These are phyloP conservation scores for Eugnorisma glareosa DNA, from an alignment of 2,888 invertebrate genomes.

Conservation along the genomic window DNA sequence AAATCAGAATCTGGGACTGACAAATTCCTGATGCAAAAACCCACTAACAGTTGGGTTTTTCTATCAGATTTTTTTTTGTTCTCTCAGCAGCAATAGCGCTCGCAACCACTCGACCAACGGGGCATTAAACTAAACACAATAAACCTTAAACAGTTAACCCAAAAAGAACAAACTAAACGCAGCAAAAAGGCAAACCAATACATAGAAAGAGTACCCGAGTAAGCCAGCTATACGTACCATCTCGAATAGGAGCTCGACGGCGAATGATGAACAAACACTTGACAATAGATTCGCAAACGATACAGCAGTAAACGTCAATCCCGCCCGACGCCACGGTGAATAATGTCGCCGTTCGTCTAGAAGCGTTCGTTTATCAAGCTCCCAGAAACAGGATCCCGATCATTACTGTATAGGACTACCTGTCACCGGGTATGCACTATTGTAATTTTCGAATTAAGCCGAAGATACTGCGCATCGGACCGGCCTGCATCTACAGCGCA, in stretches of 20 bases:
- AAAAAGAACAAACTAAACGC: background rate
- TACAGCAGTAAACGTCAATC: constrained; percentile 48
- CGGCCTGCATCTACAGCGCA: constrained; percentile 44
- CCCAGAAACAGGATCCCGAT: constrained; percentile 47
- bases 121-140: background rate
- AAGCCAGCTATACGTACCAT: constrained; percentile 48
- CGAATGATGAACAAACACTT: constrained; percentile 50
- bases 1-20: background rate
- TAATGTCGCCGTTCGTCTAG: constrained; percentile 32
- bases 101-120: background rate
- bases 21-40: background rate
- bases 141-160: background rate
- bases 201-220: background rate
- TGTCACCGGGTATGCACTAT: constrained; percentile 59
- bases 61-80: background rate
- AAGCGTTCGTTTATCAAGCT: constrained; percentile 40
- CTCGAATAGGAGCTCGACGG: constrained; percentile 27
- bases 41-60: background rate
- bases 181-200: background rate
- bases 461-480: constrained; percentile 31
- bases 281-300: constrained; percentile 40
- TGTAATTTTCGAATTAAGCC: constrained; percentile 56
- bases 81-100: background rate
- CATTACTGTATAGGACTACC: constrained; percentile 58
- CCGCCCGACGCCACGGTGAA: constrained; percentile 57